Base-by-base conservation (phyloP, 1,140 invertebrate species). In the Gryllus bimaculatus region DNA sequence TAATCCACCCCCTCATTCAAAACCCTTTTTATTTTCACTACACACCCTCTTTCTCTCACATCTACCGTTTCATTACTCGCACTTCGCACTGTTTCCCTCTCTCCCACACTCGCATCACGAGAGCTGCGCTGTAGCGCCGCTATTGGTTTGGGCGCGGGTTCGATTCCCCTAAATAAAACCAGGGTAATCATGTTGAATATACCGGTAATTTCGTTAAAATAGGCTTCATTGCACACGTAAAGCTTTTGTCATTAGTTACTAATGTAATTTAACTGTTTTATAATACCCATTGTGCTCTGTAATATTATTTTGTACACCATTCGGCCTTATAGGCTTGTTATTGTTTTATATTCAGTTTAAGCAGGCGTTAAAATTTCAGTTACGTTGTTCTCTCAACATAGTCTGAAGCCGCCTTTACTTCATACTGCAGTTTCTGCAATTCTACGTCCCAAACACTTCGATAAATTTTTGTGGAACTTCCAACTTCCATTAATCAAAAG, bases 201-300 rank as follows among this genome's bases (percentile, higher is more conserved):
- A 66, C 7, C 54, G 7, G 54, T 66, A 66, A 66, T 66, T 66
- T 66, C 54, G 18, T 66, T 66, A 66, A 66, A 66, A 66, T 66
- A 66, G 54, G 54, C 10, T 66, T 66, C 54, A 66, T 66, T 66
- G 54, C 10, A 66, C 54, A 66, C 54, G 18, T 18, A 66, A 66
- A 66, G 54, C 54, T 66, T 66, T 66, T 66, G 54, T 39, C 26
- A 39, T 39, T 39, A 39, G 54, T 18, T 66, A 66, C 54, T 66
- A 66, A 66, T 66, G 54, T 66, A 66, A 66, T 66, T 66, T 18
- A 66, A 66, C 54, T 66, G 54, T 66, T 66, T 66, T 66, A 66
- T 66, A 66, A 66, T 66, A 18, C 54, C 54, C 54, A 66, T 66
- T 66, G 54, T 13, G 54, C 54, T 66, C 2, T 18, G 18, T 66